Evolutionary conservation across 2,888 invertebrate species (phyloP), one percentile per base, ranked within the genome.

Genomic region (Zele albiditarsus): DNA sequence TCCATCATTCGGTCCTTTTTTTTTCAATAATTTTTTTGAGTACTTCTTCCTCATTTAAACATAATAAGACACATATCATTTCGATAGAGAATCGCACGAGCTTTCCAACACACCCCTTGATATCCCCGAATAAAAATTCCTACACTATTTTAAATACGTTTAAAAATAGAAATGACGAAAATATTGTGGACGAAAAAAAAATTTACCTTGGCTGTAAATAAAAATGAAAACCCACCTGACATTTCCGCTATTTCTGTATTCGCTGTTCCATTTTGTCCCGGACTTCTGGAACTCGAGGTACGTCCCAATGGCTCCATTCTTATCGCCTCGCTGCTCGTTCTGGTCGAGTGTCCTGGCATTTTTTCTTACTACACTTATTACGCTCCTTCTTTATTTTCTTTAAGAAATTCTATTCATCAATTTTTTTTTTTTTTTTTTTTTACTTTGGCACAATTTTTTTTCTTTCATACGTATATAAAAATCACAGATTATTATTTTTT

Each of bases 201-300:
- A 25, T 25, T 60, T 60, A 8, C 16, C 0, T 60, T 28, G 14
- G 20, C 28, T 60, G 4, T 60, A 0, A 27, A 62, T 8, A 62
- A 28, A n/a, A n/a, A 25, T 57, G 38, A 75, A 69, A 49, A 75
- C 80, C 78, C 76, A 87, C 87, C 85, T 82, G 84, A 81, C 42
- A 79, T 82, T 76, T 82, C 82, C 58, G 85, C 83, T 73, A 86
- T 84, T 77, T 87, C 87, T 23, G 85, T 84, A 78, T 89, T 89
- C 74, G 87, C 87, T 49, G 84, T 88, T 70, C 88, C 89, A 78
- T 87, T 88, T 78, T 87, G 88, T 65, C 87, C 88, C 38, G 87
- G 85, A 73, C 84, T 84, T 14, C 87, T 78, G 3, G 87, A 85
- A 78, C 86, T 87, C 60, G 88, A 86, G n/a, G 88, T 87, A 75